Conservation (phyloP, 2,888 invertebrate species). For the Pseudanteris insignis region DNA sequence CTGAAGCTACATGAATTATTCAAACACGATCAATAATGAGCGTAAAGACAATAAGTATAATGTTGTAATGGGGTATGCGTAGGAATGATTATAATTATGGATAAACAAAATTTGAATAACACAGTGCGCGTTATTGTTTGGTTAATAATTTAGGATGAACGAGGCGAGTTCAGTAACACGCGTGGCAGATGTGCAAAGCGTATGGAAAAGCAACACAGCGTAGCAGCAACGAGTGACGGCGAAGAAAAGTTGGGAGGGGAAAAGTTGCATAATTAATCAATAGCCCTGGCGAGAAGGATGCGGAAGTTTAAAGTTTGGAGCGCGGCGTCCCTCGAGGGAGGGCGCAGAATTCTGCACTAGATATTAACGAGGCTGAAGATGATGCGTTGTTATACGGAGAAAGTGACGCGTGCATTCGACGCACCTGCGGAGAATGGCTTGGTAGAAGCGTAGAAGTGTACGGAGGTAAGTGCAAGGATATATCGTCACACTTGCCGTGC, state of each 20-base stretch:
- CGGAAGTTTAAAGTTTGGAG: neutral
- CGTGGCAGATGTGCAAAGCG: too few relatives aligned
- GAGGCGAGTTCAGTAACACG: too few relatives aligned
- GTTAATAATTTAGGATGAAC: too few relatives aligned
- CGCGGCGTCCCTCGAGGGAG: slow-evolving; percentile 4
- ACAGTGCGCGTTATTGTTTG: too few relatives aligned
- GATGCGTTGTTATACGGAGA: slow-evolving; percentile 19
- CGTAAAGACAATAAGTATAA: too few relatives aligned
- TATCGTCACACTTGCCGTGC: slow-evolving; percentile 41
- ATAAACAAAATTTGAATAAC: too few relatives aligned
- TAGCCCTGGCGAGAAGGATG: slow-evolving; percentile 6
- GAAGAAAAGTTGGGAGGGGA: neutral
- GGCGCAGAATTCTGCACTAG: slow-evolving; percentile 21
- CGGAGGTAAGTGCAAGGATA: slow-evolving; percentile 37
- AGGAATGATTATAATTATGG: too few relatives aligned
- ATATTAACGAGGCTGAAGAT: slow-evolving; percentile 28
- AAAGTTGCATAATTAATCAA: slow-evolving; percentile 9
- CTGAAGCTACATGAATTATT: too few relatives aligned
- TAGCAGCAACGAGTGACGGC: neutral
- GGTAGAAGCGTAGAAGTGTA: slow-evolving; percentile 19
- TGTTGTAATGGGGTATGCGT: too few relatives aligned
- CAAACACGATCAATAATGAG: too few relatives aligned
- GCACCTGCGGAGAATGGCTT: slow-evolving; percentile 34
- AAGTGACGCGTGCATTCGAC: slow-evolving; percentile 35
- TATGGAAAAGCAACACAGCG: too few relatives aligned